These are phyloP conservation scores for Lypha dubia DNA, from an alignment of 2,888 invertebrate species.

Conservation along the genomic window DNA sequence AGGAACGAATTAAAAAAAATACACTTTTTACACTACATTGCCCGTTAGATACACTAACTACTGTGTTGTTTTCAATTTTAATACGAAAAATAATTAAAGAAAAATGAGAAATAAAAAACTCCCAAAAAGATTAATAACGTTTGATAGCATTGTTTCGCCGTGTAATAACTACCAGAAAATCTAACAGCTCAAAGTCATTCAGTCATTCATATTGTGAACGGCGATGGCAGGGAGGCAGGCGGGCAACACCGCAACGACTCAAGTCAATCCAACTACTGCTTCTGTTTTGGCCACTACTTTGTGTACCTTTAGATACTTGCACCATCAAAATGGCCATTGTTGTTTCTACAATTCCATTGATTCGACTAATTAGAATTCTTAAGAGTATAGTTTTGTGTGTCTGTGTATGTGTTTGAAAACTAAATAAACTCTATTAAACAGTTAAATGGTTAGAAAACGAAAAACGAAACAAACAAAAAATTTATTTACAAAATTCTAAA, in stretches of 20 bases:
- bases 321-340: constrained; percentile 19
- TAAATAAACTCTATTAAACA: constrained; percentile 65
- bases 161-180: constrained; percentile 57
- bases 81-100: constrained; percentile 31
- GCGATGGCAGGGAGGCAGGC: background rate
- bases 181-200: constrained; percentile 56
- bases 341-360: constrained; percentile 42
- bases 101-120: constrained; percentile 33
- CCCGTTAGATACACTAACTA: constrained; percentile 40
- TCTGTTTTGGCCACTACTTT: constrained; percentile 5
- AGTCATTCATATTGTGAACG: constrained; percentile 40
- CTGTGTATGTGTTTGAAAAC: constrained; percentile 14
- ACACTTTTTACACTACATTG: constrained; percentile 9
- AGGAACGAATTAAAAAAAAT: no score
- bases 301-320: constrained; percentile 8
- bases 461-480: constrained; percentile 25
- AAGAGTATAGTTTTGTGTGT: constrained; percentile 30
- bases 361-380: constrained; percentile 70
- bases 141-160: constrained; percentile 70
- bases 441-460: constrained; percentile 67
- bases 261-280: background rate
- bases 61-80: constrained; percentile 44
- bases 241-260: background rate
- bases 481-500: constrained; percentile 63
- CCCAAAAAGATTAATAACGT: constrained; percentile 65